phyloP scores from a whole-genome alignment of 2,797 vertebrate species.

The Hafferia zeledoni region DNA sequence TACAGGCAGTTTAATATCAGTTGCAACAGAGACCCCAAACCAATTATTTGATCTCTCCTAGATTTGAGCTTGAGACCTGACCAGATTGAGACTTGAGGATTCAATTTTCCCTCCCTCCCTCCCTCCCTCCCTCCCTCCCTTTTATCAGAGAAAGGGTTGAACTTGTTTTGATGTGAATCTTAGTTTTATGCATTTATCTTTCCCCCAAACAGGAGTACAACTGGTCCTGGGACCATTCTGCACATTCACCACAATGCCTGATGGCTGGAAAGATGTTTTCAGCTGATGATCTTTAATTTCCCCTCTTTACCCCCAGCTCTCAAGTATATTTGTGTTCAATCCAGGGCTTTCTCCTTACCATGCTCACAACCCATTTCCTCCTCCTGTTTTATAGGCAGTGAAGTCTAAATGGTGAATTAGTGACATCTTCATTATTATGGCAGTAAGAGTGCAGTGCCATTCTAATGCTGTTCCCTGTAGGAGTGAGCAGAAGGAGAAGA shows the following conservation, averaged over 20 bases:
- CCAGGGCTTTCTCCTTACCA: background rate
- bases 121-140: too few species aligned
- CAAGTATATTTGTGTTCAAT: conserved; percentile 1
- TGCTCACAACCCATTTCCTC: conserved; percentile 15
- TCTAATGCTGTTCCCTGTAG: background rate
- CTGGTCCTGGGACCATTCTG: background rate
- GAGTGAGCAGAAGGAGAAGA: conserved; percentile 46
- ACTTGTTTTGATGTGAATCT: background rate
- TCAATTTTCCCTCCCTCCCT: background rate
- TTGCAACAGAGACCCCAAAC: background rate
- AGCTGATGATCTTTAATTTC: background rate
- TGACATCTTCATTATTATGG: conserved; percentile 31
- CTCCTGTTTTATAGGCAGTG: conserved; percentile 49
- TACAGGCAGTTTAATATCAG: background rate
- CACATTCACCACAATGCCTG: rapidly evolving
- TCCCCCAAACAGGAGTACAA: background rate
- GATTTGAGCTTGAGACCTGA: background rate
- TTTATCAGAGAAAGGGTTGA: background rate
- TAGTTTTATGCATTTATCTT: background rate
- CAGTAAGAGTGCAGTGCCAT: conserved; percentile 8
- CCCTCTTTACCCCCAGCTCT: background rate
- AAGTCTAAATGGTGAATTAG: conserved; percentile 55
- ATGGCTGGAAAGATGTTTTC: background rate
- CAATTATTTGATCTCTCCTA: background rate
- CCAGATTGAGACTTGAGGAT: background rate